Evolutionary conservation across 2,113 vertebrate species (phyloP).

Genomic region (Strigops habroptila): DNA sequence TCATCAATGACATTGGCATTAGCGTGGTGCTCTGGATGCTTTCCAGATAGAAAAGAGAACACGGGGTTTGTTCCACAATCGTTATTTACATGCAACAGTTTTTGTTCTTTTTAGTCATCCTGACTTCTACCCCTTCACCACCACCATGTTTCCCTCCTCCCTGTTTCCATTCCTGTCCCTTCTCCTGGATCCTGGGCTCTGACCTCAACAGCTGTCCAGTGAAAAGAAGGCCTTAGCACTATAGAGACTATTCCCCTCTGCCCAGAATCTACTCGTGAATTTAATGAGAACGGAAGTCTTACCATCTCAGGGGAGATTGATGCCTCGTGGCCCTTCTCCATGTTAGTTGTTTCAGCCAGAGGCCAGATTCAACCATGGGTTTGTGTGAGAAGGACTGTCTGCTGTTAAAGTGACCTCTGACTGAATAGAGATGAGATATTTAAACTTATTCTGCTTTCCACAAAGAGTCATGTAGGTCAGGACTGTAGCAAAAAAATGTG

Average conservation of each 20-base stretch:
- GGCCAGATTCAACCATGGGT: not conserved
- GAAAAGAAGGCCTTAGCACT: not conserved
- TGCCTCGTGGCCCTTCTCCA: not conserved
- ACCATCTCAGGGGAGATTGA: not conserved
- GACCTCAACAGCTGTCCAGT: not conserved
- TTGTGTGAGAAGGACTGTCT: not conserved
- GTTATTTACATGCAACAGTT: not conserved
- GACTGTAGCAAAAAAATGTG: not conserved
- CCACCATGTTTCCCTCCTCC: not conserved
- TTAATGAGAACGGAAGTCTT: not conserved
- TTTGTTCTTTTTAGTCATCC: not conserved
- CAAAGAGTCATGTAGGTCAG: not conserved
- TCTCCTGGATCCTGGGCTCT: not conserved
- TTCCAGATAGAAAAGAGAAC: not conserved
- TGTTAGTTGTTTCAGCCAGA: not conserved
- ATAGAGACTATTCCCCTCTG: not conserved
- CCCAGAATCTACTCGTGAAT: not conserved
- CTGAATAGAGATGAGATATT: not conserved
- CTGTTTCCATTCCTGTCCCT: not conserved
- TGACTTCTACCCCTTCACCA: not conserved
- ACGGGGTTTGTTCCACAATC: not conserved
- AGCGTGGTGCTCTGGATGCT: not conserved
- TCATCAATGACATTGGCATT: not conserved
- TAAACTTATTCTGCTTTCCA: not conserved
- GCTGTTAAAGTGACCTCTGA: not conserved